These are phyloP conservation scores for Tubiluchus corallicola DNA, from an alignment of 2,888 invertebrate species.

Conservation along the genomic window DNA sequence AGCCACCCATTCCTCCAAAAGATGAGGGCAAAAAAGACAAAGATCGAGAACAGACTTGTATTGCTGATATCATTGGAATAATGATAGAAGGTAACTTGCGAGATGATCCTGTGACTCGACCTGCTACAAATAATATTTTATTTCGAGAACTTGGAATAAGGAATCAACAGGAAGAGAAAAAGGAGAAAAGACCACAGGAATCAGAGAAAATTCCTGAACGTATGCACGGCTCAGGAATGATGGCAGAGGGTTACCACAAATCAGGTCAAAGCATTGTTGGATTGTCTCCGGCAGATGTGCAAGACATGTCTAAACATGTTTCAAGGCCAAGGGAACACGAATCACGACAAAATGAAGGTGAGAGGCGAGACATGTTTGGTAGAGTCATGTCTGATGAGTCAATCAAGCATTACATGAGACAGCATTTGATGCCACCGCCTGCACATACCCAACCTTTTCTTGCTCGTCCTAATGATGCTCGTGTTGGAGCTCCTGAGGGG, in stretches of 20 bases:
- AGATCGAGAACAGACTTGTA: too few relatives aligned
- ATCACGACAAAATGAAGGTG: too few relatives aligned
- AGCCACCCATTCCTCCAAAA: too few relatives aligned
- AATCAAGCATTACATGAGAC: not conserved
- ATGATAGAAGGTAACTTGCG: not conserved
- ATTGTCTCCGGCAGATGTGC: too few relatives aligned
- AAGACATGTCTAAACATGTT: too few relatives aligned
- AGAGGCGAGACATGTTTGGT: not conserved
- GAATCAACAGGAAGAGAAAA: slow-evolving; percentile 1
- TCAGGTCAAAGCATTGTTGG: too few relatives aligned
- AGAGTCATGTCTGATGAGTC: not conserved
- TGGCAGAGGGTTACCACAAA: too few relatives aligned
- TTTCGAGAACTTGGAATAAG: too few relatives aligned
- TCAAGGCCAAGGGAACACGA: too few relatives aligned
- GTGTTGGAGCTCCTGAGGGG: not conserved
- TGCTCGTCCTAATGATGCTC: not conserved
- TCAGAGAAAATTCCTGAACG: too few relatives aligned
- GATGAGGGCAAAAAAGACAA: not conserved
- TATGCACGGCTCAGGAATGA: too few relatives aligned
- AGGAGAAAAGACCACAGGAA: not conserved
- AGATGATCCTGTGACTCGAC: not conserved
- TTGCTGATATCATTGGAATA: not conserved
- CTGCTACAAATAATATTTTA: not conserved
- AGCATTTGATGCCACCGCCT: not conserved
- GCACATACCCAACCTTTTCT: not conserved